phyloP scores from a whole-genome alignment of 2,797 vertebrate species.

The Sebastes vulpes region DNA sequence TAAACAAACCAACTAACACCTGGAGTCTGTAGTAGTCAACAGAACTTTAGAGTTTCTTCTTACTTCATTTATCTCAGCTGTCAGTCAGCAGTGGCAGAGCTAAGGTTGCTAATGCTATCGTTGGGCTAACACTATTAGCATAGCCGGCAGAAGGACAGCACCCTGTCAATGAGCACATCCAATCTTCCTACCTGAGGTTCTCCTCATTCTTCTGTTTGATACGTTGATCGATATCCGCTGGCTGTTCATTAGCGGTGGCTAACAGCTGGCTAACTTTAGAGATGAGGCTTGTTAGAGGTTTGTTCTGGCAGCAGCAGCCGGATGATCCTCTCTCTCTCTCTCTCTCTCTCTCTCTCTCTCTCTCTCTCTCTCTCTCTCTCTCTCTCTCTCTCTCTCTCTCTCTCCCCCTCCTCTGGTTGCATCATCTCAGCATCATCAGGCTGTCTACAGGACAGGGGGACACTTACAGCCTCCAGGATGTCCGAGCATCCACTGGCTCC shows the following conservation, averaged over 20 bases:
- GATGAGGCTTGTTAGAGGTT: constrained; percentile 54
- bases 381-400: constrained; percentile 14
- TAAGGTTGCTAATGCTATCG: constrained; percentile 62
- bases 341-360: no score
- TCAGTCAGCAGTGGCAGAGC: constrained; percentile 14
- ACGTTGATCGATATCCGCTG: neutral
- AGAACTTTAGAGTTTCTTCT: neutral
- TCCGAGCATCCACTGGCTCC: neutral
- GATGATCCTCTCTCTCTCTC: constrained; percentile 46
- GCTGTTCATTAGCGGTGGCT: constrained; percentile 29
- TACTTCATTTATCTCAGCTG: constrained; percentile 8
- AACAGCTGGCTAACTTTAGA: neutral
- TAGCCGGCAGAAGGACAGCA: constrained; percentile 48
- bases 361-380: no score
- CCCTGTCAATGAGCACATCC: neutral
- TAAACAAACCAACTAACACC: neutral
- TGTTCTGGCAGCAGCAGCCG: constrained; percentile 35
- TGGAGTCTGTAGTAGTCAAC: neutral
- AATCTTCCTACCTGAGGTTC: constrained; percentile 54
- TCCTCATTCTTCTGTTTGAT: neutral
- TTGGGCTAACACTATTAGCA: constrained; percentile 67
- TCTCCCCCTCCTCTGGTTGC: constrained; percentile 70
- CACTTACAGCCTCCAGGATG: neutral
- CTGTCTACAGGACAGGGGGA: neutral
- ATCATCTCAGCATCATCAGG: constrained; percentile 74